phyloP scores from a whole-genome alignment of 2,113 vertebrate genomes.

The Illadopsis cleaveri region DNA sequence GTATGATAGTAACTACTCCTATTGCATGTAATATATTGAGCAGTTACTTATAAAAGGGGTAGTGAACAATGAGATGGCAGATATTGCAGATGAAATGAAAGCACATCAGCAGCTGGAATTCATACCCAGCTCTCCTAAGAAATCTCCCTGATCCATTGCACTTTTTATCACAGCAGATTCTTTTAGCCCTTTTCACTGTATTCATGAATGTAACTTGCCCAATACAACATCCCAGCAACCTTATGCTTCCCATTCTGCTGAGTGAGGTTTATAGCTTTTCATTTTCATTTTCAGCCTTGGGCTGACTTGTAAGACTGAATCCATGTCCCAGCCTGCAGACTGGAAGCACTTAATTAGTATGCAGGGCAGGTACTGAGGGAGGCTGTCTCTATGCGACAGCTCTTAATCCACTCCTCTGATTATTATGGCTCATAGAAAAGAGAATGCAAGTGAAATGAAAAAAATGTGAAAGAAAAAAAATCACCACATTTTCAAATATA shows the following conservation, averaged over 20 bases:
- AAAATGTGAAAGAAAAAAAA: background rate
- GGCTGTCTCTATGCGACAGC: constrained; percentile 60
- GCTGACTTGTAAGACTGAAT: constrained; percentile 48
- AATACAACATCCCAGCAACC: constrained; percentile 6
- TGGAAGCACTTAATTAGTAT: constrained; percentile 48
- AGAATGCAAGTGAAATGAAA: background rate
- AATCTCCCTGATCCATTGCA: background rate
- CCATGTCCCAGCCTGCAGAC: constrained; percentile 44
- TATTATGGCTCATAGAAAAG: constrained; percentile 13
- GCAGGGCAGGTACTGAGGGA: constrained; percentile 46
- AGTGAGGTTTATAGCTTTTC: constrained; percentile 58
- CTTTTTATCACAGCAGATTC: constrained; percentile 33
- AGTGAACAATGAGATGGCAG: constrained; percentile 19
- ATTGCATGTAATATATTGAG: background rate
- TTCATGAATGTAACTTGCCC: constrained; percentile 28
- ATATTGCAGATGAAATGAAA: constrained; percentile 11
- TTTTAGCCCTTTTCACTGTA: constrained; percentile 22
- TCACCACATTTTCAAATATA: background rate
- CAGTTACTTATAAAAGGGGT: background rate
- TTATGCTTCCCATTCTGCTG: constrained; percentile 48
- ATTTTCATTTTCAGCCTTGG: constrained; percentile 46
- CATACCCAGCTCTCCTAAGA: background rate
- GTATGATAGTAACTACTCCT: background rate
- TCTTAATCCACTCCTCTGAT: constrained; percentile 42
- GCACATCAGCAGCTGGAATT: constrained; percentile 13